Base-by-base conservation (phyloP, 2,797 vertebrate genomes). In the Chaunax sp. region DNA sequence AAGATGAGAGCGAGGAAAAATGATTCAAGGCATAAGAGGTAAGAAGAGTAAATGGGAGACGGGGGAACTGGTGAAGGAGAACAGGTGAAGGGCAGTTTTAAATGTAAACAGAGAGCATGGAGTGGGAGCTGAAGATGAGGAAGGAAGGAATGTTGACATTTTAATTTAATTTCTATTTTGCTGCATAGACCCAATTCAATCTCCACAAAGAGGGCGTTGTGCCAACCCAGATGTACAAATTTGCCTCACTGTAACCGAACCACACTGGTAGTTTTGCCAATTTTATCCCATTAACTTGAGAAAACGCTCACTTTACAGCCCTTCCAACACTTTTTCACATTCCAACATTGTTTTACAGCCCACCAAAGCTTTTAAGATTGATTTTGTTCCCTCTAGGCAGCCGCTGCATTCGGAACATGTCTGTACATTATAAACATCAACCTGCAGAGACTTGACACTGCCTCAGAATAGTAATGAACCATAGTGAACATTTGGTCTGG, bases 271-370 rank as follows among this genome's bases (percentile, higher is more conserved):
- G 40, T 26, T 49, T 45, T 60, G 40, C 61, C 54, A 52, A 55
- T 63, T 77, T 52, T 35, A 46, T 63, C 26, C 43, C 38, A 67
- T 75, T 67, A 64, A 50, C 20, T 57, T 28, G 40, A 76, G 69
- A 75, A 28, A 16, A 30, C 52, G 54, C 22, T 56, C 49, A 52
- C 15, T 49, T 46, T 44, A 35, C 28, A 16, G 40, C 3, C 25
- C 57, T 58, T 50, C 8, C n/a, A 52, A 25, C 16, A 49, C 11
- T 45, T 45, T 45, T 20, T 20, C n/a, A 45, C 43, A 45, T 19
- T n/a, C 19, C 43, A 45, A 20, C 43, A 19, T 45, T 19, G 44
- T 65, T 15, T 50, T 19, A 54, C 38, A 64, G 26, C 14, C 40
- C 6, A 63, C 7, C 30, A 2, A 37, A 4, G 28, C 28, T 72